Conservation (phyloP, 2,888 invertebrate species). For the Unio delphinus region DNA sequence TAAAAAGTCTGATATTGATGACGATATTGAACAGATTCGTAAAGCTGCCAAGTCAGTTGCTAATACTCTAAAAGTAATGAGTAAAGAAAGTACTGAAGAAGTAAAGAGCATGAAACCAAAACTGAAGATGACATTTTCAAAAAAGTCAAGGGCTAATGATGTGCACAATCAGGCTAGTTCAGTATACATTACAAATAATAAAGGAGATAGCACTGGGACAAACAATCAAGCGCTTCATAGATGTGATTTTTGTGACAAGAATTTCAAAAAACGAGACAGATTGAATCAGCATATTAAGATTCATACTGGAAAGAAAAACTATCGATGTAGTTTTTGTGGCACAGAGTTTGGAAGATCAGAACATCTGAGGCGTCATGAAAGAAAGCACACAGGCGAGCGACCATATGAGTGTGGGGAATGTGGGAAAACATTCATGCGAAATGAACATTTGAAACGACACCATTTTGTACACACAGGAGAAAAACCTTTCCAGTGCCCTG, state of each 20-base stretch:
- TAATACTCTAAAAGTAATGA: slow-evolving; percentile 28
- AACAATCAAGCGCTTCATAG: slow-evolving; percentile 24
- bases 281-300: slow-evolving; percentile 31
- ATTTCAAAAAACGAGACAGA: slow-evolving; percentile 33
- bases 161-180: slow-evolving; percentile 6
- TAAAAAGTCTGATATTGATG: slow-evolving; percentile 28
- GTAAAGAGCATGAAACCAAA: slow-evolving; percentile 30
- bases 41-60: slow-evolving; percentile 37
- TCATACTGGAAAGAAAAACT: slow-evolving; percentile 36
- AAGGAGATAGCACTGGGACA: slow-evolving; percentile 11
- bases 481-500: slow-evolving; percentile 41
- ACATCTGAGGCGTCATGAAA: slow-evolving; percentile 42
- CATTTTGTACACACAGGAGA: slow-evolving; percentile 40
- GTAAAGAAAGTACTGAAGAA: slow-evolving; percentile 21
- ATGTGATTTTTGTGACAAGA: slow-evolving; percentile 39
- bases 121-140: slow-evolving; percentile 31
- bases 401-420: slow-evolving; percentile 39
- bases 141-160: slow-evolving; percentile 17
- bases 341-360: slow-evolving; percentile 36
- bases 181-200: slow-evolving; percentile 21
- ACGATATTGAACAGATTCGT: slow-evolving; percentile 34
- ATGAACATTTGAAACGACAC: slow-evolving; percentile 47
- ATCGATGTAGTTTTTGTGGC: slow-evolving; percentile 41
- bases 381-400: slow-evolving; percentile 35
- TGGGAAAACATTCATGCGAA: slow-evolving; percentile 38